A percentile compares a stretch with the other conserved stretches of the same genome.
These are phyloP conservation scores for Heliconius hewitsoni DNA, from an alignment of 1,140 invertebrate species.

Conservation along the genomic window DNA sequence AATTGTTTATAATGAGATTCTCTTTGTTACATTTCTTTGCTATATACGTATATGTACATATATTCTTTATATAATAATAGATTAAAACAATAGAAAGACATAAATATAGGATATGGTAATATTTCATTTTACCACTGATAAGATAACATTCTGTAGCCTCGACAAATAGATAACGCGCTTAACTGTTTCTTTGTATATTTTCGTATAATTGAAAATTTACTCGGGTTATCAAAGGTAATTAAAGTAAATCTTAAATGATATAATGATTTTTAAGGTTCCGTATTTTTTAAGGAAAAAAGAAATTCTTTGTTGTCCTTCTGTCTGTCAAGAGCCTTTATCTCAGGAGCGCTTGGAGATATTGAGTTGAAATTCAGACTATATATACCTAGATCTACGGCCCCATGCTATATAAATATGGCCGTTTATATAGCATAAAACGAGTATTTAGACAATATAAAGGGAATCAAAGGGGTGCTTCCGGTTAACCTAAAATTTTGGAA, in stretches of 20 bases:
- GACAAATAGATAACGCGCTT: slow-evolving; percentile 11
- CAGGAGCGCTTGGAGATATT: no score
- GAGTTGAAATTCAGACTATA: no score
- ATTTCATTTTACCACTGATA: slow-evolving; percentile 17
- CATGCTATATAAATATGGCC: no score
- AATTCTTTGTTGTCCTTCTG: no score
- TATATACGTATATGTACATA: not conserved
- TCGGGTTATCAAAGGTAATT: not conserved
- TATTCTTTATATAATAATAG: not conserved
- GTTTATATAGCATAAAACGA: no score
- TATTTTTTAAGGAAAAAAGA: not conserved
- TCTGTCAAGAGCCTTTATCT: no score
- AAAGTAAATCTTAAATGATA: not conserved
- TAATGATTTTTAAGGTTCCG: no score
- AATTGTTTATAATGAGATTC: not conserved
- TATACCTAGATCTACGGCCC: no score
- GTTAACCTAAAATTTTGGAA: no score
- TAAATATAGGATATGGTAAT: not conserved
- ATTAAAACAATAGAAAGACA: slow-evolving; percentile 3
- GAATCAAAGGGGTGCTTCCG: no score
- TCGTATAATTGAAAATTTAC: slow-evolving; percentile 1
- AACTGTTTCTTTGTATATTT: slow-evolving; percentile 11
- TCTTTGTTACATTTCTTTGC: not conserved
- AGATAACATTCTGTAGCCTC: slow-evolving; percentile 16
- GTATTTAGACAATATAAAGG: no score